Evolutionary conservation across 2,888 invertebrate genomes (phyloP).

Genomic region (Ormyrus labotus): DNA sequence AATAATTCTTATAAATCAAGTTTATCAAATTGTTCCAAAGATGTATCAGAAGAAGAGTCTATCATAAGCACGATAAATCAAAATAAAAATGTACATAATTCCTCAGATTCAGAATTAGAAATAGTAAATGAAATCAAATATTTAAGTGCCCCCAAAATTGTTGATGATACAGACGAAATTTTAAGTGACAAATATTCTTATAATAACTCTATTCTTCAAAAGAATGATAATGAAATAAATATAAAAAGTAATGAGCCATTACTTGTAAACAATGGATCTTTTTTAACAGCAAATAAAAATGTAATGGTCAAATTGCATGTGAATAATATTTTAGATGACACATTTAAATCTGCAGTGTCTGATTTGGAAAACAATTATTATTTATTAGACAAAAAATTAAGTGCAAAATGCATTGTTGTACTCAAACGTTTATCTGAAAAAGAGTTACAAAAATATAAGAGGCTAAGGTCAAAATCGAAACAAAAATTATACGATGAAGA

Average conservation of each 20-base stretch:
- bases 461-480: background rate
- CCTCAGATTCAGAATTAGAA: slow-evolving; percentile 27
- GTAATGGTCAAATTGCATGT: too few relatives aligned
- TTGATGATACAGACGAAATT: too few relatives aligned
- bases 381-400: slow-evolving; percentile 21
- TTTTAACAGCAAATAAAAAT: too few relatives aligned
- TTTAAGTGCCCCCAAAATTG: background rate
- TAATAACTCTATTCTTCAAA: too few relatives aligned
- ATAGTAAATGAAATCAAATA: slow-evolving; percentile 45
- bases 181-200: too few relatives aligned
- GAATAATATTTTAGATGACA: too few relatives aligned
- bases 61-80: background rate
- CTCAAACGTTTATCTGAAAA: background rate
- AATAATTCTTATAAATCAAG: background rate
- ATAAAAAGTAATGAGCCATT: too few relatives aligned
- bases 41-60: background rate
- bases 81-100: background rate
- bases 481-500: background rate
- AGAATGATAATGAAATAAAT: too few relatives aligned
- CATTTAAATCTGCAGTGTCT: too few relatives aligned
- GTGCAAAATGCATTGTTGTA: background rate
- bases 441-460: background rate
- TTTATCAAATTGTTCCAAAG: background rate
- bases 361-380: background rate
- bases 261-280: too few relatives aligned